Base-by-base conservation (phyloP, 2,888 invertebrate species). In the Slavum lentiscoides region DNA sequence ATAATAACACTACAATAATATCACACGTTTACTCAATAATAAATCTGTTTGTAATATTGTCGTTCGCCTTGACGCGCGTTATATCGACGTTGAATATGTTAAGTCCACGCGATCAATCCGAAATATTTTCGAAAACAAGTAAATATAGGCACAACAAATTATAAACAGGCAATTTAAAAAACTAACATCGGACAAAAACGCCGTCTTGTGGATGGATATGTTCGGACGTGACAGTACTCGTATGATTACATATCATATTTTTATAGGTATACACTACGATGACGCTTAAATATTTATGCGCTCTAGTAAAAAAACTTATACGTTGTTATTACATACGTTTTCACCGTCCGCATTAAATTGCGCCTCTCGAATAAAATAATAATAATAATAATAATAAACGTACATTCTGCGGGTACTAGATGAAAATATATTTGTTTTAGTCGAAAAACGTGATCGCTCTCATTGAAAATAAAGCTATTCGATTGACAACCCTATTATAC, bases 131-230 rank as follows among this genome's bases (percentile, higher is more conserved):
- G 19, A 23, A 73, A 73, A 73, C 30, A 21, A n/a, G 62, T 74
- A 64, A n/a, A n/a, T n/a, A 7, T 13, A 49, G n/a, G 15, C 55
- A 70, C 19, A 66, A 49, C 61, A 23, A 74, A 39, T 62, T 74
- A 49, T 49, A 74, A 74, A 39, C 53, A 74, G 66, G 66, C 74
- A 66, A 66, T 74, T 74, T 74, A 74, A 55, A 49, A 74, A 74
- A 23, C 66, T 39, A 17, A 39, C 66, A 17, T 21, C 53, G 39
- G 61, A 58, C 39, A 39, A 66, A 74, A 9, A 43, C 7, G 55
- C 49, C 1, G 15, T 66, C 21, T 66, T 64, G 64, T 64, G 74
- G 64, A 74, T 55, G 66, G 64, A 13, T 17, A 74, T 66, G 21
- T 55, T 1, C 6, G 21, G 21, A 64, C 74, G 39, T 74, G 74